These are phyloP conservation scores for Tetraodon nigroviridis DNA, from an alignment of 2,113 vertebrate genomes.

Conservation along the genomic window DNA sequence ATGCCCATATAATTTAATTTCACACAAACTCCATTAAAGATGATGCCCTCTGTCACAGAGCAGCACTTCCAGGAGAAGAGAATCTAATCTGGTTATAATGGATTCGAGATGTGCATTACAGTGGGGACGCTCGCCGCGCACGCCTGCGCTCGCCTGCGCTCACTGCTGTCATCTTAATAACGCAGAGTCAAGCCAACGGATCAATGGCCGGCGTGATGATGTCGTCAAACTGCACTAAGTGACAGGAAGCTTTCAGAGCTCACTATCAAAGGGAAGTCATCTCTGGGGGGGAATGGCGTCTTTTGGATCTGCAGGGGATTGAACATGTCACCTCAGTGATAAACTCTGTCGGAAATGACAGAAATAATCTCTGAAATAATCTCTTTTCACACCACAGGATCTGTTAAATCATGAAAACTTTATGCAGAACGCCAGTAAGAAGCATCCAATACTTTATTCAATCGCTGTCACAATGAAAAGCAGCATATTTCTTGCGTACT, in stretches of 20 bases:
- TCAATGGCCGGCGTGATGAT: slow-evolving; percentile 73
- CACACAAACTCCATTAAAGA: slow-evolving; percentile 91
- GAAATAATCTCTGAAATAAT: not conserved
- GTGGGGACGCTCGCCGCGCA: slow-evolving; percentile 65
- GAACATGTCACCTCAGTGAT: slow-evolving; percentile 38
- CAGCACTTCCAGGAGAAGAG: slow-evolving; percentile 83
- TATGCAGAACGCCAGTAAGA: too few relatives aligned
- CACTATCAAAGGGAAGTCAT: slow-evolving; percentile 62
- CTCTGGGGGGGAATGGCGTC: slow-evolving; percentile 49
- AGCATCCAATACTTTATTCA: too few relatives aligned
- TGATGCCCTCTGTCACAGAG: slow-evolving; percentile 84
- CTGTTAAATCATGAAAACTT: too few relatives aligned
- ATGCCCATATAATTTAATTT: slow-evolving; percentile 89
- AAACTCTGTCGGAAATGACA: slow-evolving; percentile 13
- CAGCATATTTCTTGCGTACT: too few relatives aligned
- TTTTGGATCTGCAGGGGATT: slow-evolving; percentile 14
- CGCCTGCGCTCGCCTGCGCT: slow-evolving; percentile 70
- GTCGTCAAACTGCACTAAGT: slow-evolving; percentile 68
- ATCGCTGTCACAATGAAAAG: too few relatives aligned
- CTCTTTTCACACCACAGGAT: too few relatives aligned
- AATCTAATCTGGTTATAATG: slow-evolving; percentile 88
- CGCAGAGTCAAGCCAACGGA: slow-evolving; percentile 78
- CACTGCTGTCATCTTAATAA: slow-evolving; percentile 83
- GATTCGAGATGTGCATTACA: slow-evolving; percentile 83
- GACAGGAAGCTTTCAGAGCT: slow-evolving; percentile 74